These are phyloP conservation scores for Diadegma fenestrale DNA, from an alignment of 2,888 invertebrate species.

Conservation along the genomic window DNA sequence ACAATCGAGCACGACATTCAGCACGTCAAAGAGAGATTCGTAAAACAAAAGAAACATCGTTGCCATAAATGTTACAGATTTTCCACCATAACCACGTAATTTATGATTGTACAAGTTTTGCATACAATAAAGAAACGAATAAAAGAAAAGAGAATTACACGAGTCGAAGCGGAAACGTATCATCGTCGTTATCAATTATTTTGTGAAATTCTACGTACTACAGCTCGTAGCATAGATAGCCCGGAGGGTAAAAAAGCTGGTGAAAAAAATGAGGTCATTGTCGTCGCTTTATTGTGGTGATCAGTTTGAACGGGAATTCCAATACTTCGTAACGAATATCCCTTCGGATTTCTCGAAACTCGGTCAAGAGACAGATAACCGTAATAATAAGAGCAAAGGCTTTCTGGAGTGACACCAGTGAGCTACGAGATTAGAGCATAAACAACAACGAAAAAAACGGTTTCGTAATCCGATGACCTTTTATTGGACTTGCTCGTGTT, in stretches of 20 bases:
- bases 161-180: neutral
- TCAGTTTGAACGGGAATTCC: slow-evolving; percentile 34
- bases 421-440: slow-evolving; percentile 33
- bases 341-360: slow-evolving; percentile 43
- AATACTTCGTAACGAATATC: neutral
- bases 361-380: slow-evolving; percentile 82
- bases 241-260: neutral
- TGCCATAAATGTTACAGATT: neutral
- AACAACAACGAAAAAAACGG: slow-evolving; percentile 37
- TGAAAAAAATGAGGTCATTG: slow-evolving; percentile 29
- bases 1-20: slow-evolving; percentile 66
- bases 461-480: slow-evolving; percentile 66
- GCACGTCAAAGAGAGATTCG: slow-evolving; percentile 58
- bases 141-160: neutral
- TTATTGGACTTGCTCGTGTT: slow-evolving; percentile 34
- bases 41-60: slow-evolving; percentile 29
- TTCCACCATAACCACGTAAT: slow-evolving; percentile 32
- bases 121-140: slow-evolving; percentile 47
- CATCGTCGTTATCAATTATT: slow-evolving; percentile 27
- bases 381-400: slow-evolving; percentile 29
- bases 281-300: slow-evolving; percentile 19
- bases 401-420: slow-evolving; percentile 16
- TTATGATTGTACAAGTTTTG: slow-evolving; percentile 40
- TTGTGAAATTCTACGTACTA: neutral
- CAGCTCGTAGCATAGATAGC: neutral